Conservation (phyloP, 2,113 vertebrate genomes). For the Callospermophilus lateralis region DNA sequence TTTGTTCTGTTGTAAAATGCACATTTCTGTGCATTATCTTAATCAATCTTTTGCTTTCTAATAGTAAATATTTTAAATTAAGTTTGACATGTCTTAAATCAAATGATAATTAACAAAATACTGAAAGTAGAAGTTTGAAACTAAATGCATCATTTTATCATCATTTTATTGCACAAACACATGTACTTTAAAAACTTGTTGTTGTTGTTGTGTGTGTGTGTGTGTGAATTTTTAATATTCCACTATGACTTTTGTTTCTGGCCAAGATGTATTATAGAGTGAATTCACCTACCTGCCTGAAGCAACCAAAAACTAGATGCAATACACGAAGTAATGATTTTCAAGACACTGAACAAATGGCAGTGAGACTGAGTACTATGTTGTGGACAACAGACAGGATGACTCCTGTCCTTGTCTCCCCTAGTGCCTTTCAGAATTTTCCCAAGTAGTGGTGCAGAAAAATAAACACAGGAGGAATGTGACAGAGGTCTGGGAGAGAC, state of each 20-base stretch:
- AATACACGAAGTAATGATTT: neutral
- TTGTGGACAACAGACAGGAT: neutral
- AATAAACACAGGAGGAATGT: neutral
- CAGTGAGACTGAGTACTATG: neutral
- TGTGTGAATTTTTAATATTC: neutral
- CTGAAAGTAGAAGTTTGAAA: neutral
- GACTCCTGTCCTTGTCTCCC: neutral
- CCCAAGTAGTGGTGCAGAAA: neutral
- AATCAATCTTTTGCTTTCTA: neutral
- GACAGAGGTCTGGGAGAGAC: neutral
- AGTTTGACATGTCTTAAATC: neutral
- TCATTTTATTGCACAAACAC: neutral
- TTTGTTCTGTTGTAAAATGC: neutral
- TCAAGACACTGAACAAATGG: neutral
- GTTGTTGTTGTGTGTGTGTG: too few relatives aligned
- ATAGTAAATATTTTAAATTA: neutral
- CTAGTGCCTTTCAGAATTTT: neutral
- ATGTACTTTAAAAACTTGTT: neutral
- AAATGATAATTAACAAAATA: neutral
- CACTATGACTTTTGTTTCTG: neutral
- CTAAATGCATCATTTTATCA: neutral
- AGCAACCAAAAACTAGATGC: neutral
- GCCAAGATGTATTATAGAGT: neutral
- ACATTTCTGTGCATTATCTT: neutral
- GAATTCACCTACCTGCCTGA: neutral